phyloP scores from a whole-genome alignment of 2,113 vertebrate genomes.

The Muntiacus muntjak region DNA sequence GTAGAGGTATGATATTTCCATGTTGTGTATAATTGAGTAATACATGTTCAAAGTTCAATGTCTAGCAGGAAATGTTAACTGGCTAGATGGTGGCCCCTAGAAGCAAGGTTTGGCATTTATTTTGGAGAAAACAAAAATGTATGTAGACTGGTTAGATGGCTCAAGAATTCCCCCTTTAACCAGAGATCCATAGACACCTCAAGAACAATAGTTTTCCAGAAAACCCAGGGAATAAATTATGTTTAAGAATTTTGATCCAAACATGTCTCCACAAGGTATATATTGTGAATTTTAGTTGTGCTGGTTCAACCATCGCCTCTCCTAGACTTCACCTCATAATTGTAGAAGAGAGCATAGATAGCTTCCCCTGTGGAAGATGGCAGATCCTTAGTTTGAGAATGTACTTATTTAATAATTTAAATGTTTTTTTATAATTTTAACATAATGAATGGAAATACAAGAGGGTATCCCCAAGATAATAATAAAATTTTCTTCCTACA shows the following conservation, averaged over 20 bases:
- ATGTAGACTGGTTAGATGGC: constrained; percentile 68
- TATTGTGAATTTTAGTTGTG: constrained; percentile 19
- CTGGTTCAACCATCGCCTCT: not conserved
- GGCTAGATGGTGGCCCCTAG: not conserved
- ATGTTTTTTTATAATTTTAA: not conserved
- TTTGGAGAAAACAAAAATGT: constrained; percentile 65
- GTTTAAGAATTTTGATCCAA: constrained; percentile 56
- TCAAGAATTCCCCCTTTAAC: constrained; percentile 69
- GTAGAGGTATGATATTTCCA: constrained; percentile 18
- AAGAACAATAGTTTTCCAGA: constrained; percentile 67
- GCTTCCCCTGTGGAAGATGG: not conserved
- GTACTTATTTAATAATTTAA: not conserved
- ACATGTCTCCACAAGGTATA: constrained; percentile 34
- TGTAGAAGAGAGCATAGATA: constrained; percentile 50
- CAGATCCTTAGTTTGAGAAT: constrained; percentile 11
- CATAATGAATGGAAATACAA: not conserved
- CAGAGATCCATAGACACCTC: constrained; percentile 56
- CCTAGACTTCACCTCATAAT: constrained; percentile 1
- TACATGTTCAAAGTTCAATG: constrained; percentile 59
- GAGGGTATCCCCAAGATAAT: not conserved
- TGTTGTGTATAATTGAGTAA: not conserved
- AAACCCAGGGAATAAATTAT: constrained; percentile 68
- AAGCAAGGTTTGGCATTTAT: constrained; percentile 53
- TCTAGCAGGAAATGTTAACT: not conserved
- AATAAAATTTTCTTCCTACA: not conserved